Percentiles rank a stretch among this genome's conserved stretches.
Conservation (phyloP, 64 coral and sea anemone species). For the Montipora foliosa region DNA sequence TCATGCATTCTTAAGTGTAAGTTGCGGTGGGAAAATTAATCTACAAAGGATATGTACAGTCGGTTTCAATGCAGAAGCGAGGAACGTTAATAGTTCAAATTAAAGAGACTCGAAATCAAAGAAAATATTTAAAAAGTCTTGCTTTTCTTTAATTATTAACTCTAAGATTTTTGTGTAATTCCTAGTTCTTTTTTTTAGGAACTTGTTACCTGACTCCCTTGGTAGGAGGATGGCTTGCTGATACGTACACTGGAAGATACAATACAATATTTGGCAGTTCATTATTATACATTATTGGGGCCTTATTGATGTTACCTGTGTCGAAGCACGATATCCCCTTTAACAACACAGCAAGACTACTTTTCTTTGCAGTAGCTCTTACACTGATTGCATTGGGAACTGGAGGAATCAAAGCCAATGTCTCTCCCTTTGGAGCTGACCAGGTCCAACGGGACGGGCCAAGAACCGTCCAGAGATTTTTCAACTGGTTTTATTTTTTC, state of each 20-base stretch:
- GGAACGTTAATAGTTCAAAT: too few relatives aligned
- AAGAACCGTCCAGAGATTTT: constrained; percentile 51
- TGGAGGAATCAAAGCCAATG: constrained; percentile 84
- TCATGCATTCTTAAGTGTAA: too few relatives aligned
- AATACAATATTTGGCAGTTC: constrained; percentile 72
- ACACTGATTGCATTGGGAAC: constrained; percentile 56
- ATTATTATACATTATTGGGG: constrained; percentile 64
- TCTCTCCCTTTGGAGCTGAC: constrained; percentile 79
- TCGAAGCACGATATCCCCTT: not conserved
- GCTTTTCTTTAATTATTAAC: too few relatives aligned
- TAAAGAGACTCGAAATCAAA: too few relatives aligned
- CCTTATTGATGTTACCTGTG: constrained; percentile 18
- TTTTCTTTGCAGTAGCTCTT: constrained; percentile 38
- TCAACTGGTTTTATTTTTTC: constrained; percentile 83
- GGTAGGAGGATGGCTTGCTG: constrained; percentile 71
- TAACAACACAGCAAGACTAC: not conserved
- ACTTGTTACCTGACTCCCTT: constrained; percentile 68
- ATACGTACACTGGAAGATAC: constrained; percentile 49
- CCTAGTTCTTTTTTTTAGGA: too few relatives aligned
- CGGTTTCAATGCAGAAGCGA: too few relatives aligned
- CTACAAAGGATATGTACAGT: too few relatives aligned
- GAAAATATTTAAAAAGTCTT: too few relatives aligned
- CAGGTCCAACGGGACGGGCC: constrained; percentile 44
- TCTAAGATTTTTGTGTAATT: too few relatives aligned
- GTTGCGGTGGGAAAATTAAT: too few relatives aligned